Percentiles rank a stretch among this genome's conserved stretches.
Evolutionary conservation across 1,140 invertebrate species (phyloP).

Genomic region (Branchinecta lynchi): DNA sequence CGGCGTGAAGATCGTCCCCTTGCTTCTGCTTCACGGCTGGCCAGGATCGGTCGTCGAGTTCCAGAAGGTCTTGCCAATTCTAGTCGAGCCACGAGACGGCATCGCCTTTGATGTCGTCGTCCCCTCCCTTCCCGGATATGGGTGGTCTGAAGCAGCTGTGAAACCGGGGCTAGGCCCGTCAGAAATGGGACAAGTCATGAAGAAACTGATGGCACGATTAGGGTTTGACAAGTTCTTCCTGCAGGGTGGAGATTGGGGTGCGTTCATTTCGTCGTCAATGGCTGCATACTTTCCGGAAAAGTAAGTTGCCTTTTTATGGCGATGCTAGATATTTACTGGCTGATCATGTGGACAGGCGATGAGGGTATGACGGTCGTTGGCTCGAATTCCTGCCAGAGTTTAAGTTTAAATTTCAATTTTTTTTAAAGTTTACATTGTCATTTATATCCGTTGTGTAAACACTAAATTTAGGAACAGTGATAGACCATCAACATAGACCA

Average conservation of each 20-base stretch:
- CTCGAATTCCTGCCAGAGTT: too few relatives aligned
- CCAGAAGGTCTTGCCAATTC: constrained; percentile 54
- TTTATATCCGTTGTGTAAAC: too few relatives aligned
- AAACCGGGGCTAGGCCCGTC: constrained; percentile 42
- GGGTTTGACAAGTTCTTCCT: constrained; percentile 57
- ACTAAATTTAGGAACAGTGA: too few relatives aligned
- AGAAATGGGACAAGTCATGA: constrained; percentile 52
- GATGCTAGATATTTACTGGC: too few relatives aligned
- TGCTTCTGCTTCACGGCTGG: constrained; percentile 74
- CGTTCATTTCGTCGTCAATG: constrained; percentile 41
- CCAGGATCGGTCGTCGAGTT: constrained; percentile 75
- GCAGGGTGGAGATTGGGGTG: constrained; percentile 75
- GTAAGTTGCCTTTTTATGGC: constrained; percentile 24
- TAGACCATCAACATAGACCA: too few relatives aligned
- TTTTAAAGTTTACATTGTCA: too few relatives aligned
- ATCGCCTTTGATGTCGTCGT: constrained; percentile 62
- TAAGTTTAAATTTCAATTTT: too few relatives aligned
- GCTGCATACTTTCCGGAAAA: constrained; percentile 48
- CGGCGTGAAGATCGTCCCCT: constrained; percentile 38
- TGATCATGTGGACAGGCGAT: too few relatives aligned
- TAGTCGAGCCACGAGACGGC: constrained; percentile 36
- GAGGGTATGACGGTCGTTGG: too few relatives aligned
- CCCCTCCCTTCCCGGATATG: constrained; percentile 68
- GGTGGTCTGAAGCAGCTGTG: constrained; percentile 54
- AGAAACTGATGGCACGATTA: constrained; percentile 64